Evolutionary conservation across 35 echinoderm and acorn worm species (phyloP).

Genomic region (Lytechinus pictus): DNA sequence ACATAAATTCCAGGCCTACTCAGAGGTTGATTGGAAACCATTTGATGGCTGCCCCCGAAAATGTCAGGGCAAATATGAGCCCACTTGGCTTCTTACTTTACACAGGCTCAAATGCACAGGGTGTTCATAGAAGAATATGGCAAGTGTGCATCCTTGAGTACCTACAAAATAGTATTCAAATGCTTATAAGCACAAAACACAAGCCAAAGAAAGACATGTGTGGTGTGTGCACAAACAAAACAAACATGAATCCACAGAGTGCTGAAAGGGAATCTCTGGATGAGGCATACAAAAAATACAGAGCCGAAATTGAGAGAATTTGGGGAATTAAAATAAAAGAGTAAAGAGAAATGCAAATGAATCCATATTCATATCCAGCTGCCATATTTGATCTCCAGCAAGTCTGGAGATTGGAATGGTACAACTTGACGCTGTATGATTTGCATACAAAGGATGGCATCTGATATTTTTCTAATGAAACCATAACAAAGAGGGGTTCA

Average conservation of each 20-base stretch:
- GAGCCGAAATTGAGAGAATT: conserved; percentile 37
- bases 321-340: conserved; percentile 15
- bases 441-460: conserved; percentile 43
- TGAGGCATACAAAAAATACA: background rate
- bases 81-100: conserved; percentile 51
- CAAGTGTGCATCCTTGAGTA: background rate
- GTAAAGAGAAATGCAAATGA: conserved; percentile 27
- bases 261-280: conserved; percentile 8
- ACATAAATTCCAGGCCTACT: no score
- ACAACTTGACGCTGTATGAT: conserved; percentile 58
- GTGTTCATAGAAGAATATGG: conserved; percentile 61
- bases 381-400: conserved; percentile 65
- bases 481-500: conserved; percentile 40
- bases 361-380: background rate
- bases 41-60: no score
- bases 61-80: no score
- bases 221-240: conserved; percentile 12
- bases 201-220: conserved; percentile 72
- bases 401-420: conserved; percentile 46
- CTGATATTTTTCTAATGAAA: conserved; percentile 69
- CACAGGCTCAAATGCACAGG: conserved; percentile 36
- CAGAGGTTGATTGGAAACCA: no score
- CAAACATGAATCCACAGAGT: background rate
- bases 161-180: conserved; percentile 52
- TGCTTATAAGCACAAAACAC: conserved; percentile 56